Conservation (phyloP, 2,113 vertebrate species). For the Cnemophilus loriae region DNA sequence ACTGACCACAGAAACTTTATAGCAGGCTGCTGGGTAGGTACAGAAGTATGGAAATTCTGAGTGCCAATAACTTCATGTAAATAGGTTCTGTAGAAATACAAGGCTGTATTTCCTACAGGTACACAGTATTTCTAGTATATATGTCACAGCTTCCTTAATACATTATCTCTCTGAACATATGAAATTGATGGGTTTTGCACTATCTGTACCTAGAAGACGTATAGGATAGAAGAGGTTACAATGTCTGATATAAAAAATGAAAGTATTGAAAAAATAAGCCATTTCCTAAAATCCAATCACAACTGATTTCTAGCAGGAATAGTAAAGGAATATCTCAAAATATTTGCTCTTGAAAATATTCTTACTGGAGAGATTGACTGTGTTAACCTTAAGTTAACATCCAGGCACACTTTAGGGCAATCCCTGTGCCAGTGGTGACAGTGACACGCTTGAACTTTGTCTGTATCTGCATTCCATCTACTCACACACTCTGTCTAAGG, state of each 20-base stretch:
- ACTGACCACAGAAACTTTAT: slow-evolving; percentile 38
- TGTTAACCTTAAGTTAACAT: not conserved
- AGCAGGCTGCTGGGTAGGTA: slow-evolving; percentile 14
- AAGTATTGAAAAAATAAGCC: not conserved
- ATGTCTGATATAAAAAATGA: not conserved
- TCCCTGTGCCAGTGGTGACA: not conserved
- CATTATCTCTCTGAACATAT: not conserved
- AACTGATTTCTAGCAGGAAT: not conserved
- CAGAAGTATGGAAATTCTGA: slow-evolving; percentile 45
- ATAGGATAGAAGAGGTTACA: not conserved
- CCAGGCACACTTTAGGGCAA: not conserved
- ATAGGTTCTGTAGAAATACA: slow-evolving; percentile 28
- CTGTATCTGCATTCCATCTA: not conserved
- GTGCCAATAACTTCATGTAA: slow-evolving; percentile 22
- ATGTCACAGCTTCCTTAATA: slow-evolving; percentile 22
- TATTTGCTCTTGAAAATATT: not conserved
- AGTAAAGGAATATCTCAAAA: not conserved
- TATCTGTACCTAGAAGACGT: not conserved
- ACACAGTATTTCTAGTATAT: not conserved
- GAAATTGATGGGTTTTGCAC: slow-evolving; percentile 5
- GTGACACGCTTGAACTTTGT: not conserved
- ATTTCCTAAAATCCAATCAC: not conserved
- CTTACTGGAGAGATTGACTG: not conserved
- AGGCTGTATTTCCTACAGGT: slow-evolving; percentile 21
- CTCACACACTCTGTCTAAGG: not conserved